Evolutionary conservation across 2,888 invertebrate genomes (phyloP), one percentile per base, ranked within the genome.

Genomic region (Leucophora obtusa): DNA sequence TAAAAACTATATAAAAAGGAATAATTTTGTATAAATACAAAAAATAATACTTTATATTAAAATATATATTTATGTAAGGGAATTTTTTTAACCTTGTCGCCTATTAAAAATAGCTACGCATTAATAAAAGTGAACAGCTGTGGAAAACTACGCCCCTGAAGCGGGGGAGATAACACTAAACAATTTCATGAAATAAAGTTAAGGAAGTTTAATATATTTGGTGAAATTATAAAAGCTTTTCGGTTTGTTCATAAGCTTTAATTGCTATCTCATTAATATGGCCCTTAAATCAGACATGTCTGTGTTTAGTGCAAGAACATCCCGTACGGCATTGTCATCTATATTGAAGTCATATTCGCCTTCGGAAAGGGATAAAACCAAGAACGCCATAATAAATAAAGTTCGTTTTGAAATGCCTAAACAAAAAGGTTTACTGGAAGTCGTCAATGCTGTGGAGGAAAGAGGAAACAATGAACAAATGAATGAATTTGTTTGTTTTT

Each of bases 391-490:
- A 4, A 83, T 88, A 5, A 90, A 89, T 82, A 89, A 87, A 78
- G 90, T 90, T 2, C 86, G 90, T 8, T 90, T 90, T 66, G 79
- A 85, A 5, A 84, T 86, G 47, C 86, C 88, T 0, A 87, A 87
- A 60, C 85, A 86, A 47, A 87, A 87, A 69, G 87, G 88, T 4
- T 71, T 90, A 0, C 18, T 76, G 0, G 86, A 86, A 35, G 86
- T 86, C 0, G 84, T 90, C 0, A 85, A 86, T 9, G 82, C 84
- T 4, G 88, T 86, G 0, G 38, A 84, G 0, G 85, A 87, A 0
- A 80, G 83, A 5, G 78, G 85, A 1, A 86, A 87, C 81, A 89
- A 85, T 68, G 75, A 84, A 43, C 79, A 83, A 6, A 82, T 88
- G 14, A 85, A 86, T 51, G 89, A 90, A 66, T 90, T 85, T 81